Evolutionary conservation across 2,888 invertebrate genomes (phyloP).

Genomic region (Heteromurus nitidus): DNA sequence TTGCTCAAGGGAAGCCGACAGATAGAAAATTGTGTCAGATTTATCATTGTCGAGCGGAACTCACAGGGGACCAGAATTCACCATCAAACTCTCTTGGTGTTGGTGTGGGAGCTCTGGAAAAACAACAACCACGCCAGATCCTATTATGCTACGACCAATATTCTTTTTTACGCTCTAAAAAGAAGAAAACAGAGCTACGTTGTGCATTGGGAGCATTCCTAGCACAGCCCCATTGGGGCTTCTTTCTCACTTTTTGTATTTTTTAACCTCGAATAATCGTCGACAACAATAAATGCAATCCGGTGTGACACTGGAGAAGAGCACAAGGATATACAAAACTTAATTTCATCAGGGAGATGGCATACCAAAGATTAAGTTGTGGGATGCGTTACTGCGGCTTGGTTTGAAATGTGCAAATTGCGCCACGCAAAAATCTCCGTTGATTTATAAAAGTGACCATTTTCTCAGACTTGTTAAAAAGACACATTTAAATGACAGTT

Average conservation of each 20-base stretch:
- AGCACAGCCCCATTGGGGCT: too few relatives aligned
- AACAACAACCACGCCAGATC: not conserved
- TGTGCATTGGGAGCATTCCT: too few relatives aligned
- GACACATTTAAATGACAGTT: too few relatives aligned
- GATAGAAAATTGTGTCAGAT: slow-evolving; percentile 71
- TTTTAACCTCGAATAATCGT: slow-evolving; percentile 21
- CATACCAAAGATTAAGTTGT: too few relatives aligned
- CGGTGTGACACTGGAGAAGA: not conserved
- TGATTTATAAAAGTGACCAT: too few relatives aligned
- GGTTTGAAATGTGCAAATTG: too few relatives aligned
- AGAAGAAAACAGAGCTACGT: not conserved
- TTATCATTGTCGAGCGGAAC: slow-evolving; percentile 71
- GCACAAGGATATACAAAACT: not conserved
- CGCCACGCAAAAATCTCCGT: too few relatives aligned
- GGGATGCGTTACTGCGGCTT: too few relatives aligned
- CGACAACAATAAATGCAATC: not conserved
- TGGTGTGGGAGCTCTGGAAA: not conserved
- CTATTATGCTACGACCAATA: not conserved
- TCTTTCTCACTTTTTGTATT: slow-evolving; percentile 3
- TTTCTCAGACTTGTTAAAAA: too few relatives aligned
- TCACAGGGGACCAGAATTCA: slow-evolving; percentile 61
- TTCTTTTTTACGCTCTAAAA: not conserved
- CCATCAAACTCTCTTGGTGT: slow-evolving; percentile 42
- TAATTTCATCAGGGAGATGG: slow-evolving; percentile 3
- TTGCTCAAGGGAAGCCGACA: slow-evolving; percentile 65